Percentiles rank a stretch among this genome's conserved stretches.
phyloP scores from a whole-genome alignment of 2,113 vertebrate genomes.

The Mesoclemmys tuberculata region DNA sequence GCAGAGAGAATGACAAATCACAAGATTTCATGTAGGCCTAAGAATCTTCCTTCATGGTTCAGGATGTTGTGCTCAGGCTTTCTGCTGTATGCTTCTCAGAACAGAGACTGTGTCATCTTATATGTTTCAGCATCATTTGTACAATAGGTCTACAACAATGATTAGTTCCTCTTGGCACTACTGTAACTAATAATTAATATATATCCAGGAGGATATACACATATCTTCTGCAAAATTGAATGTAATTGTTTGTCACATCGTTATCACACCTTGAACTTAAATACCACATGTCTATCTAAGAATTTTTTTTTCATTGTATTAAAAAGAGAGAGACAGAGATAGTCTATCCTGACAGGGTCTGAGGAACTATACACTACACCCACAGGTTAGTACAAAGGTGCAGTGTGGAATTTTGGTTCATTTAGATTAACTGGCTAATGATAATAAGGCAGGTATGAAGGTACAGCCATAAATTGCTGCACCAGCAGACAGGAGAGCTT shows the following conservation, averaged over 20 bases:
- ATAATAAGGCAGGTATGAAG: background rate
- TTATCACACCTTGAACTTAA: background rate
- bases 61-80: background rate
- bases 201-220: background rate
- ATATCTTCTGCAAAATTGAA: background rate
- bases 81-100: background rate
- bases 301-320: background rate
- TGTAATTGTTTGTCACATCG: background rate
- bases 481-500: background rate
- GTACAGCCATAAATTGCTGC: background rate
- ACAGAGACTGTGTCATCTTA: background rate
- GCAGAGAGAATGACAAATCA: background rate
- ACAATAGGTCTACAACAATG: background rate
- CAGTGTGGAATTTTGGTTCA: background rate
- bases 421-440: background rate
- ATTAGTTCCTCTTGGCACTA: background rate
- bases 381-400: background rate
- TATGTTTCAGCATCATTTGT: background rate
- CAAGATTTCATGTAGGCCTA: background rate
- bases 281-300: background rate
- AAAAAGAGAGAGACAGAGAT: background rate
- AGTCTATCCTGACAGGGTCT: background rate
- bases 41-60: background rate
- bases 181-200: background rate
- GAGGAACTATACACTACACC: background rate